phyloP scores from a whole-genome alignment of 1,140 invertebrate genomes.

The Trichoplusia ni region DNA sequence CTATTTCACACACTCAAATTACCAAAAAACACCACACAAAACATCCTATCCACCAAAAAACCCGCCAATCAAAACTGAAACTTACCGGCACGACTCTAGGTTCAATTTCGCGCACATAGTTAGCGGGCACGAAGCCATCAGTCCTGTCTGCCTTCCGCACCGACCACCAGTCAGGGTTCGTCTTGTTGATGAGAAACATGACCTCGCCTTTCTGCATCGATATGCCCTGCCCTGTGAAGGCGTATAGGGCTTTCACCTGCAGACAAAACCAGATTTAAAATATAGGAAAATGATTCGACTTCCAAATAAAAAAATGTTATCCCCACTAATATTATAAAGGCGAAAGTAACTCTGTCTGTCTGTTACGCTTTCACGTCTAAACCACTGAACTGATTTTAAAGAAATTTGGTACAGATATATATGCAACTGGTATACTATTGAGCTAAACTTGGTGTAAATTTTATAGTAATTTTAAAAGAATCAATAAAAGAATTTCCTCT shows the following conservation, averaged over 20 bases:
- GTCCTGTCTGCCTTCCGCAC: conserved; percentile 94
- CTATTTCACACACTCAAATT: too few relatives aligned
- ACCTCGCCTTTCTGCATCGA: conserved; percentile 95
- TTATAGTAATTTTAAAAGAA: neutral
- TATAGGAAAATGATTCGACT: too few relatives aligned
- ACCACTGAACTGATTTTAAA: too few relatives aligned
- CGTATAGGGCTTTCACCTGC: conserved; percentile 91
- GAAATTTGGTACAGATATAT: too few relatives aligned
- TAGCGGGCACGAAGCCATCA: conserved; percentile 98
- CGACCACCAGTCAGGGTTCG: conserved; percentile 99
- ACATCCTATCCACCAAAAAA: neutral
- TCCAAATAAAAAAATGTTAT: too few relatives aligned
- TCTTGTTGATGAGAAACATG: conserved; percentile 96
- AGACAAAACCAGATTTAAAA: neutral
- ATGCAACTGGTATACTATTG: too few relatives aligned
- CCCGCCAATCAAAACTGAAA: conserved; percentile 5
- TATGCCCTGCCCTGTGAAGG: conserved; percentile 97
- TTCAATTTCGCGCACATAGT: conserved; percentile 97
- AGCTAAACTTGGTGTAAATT: too few relatives aligned
- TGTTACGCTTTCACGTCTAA: too few relatives aligned
- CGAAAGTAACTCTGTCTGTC: too few relatives aligned
- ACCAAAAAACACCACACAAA: too few relatives aligned
- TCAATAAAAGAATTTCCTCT: neutral
- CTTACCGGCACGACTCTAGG: conserved; percentile 88
- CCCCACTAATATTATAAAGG: too few relatives aligned